Base-by-base conservation (phyloP, 2,113 vertebrate species). In the Bubo bubo region DNA sequence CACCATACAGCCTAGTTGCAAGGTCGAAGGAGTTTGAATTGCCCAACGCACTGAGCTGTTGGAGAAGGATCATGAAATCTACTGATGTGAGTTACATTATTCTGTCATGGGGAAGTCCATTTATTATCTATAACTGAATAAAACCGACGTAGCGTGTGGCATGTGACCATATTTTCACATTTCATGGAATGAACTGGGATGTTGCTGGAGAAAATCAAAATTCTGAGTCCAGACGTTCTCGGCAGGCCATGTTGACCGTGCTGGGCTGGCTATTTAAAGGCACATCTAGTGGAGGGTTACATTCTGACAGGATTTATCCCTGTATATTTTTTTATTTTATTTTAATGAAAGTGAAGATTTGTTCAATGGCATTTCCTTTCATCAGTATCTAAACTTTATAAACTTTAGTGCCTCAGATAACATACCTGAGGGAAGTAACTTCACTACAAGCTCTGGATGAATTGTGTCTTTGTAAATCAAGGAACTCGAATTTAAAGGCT, bases 241-340 rank as follows among this genome's bases (percentile, higher is more conserved):
- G 43, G 18, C 1, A 4, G 0, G 0, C 32, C 0, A 0, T 9
- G n/a, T 11, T 35, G 49, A 22, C 34, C 1, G 0, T 53, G 30
- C 37, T 59, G 73, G 41, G 34, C 34, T 70, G 66, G 45, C 11
- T 16, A 5, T 41, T 20, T 13, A 19, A 30, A 27, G n/a, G 24
- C 30, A 12, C 52, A 3, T 4, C 41, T 49, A 72, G 37, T n/a
- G 39, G 16, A 49, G n/a, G 27, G 32, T 18, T 11, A 8, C 11
- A 3, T 37, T 18, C 39, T 10, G 28, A 16, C 50, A 52, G 28
- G 35, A 23, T 24, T 49, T 24, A 22, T 14, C 10, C 20, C 53
- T 19, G 14, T 1, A 0, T 19, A 10, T 4, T 45, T 74, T 47
- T 15, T 35, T 24, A 6, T 35, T 6, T 45, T 35, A 14, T 19